These are phyloP conservation scores for Perdix hodgsoniae DNA, from an alignment of 2,797 vertebrate species.

Conservation along the genomic window DNA sequence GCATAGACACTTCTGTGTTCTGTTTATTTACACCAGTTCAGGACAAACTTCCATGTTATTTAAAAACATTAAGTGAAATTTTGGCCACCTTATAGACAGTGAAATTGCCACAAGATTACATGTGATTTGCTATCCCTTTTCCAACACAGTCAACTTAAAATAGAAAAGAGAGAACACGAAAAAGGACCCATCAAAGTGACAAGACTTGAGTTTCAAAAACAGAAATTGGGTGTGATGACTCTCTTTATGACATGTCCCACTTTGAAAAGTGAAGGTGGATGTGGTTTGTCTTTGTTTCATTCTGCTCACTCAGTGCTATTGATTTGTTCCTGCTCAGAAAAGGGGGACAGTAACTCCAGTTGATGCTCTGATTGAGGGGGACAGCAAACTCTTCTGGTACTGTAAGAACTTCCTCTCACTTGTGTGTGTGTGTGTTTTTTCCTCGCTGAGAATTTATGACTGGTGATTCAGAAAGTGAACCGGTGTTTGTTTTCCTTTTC, in stretches of 20 bases:
- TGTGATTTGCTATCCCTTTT: background rate
- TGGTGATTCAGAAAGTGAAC: constrained; percentile 32
- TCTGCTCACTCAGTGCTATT: fast-evolving
- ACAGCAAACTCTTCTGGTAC: background rate
- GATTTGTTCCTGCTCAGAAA: background rate
- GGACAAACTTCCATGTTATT: background rate
- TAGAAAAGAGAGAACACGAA: background rate
- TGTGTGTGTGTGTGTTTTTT: background rate
- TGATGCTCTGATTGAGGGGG: fast-evolving
- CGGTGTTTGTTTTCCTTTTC: constrained; percentile 65
- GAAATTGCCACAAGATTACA: fast-evolving
- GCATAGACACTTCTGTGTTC: background rate
- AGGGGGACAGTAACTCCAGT: background rate
- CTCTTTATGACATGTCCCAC: background rate
- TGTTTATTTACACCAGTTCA: background rate
- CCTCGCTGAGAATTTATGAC: constrained; percentile 26
- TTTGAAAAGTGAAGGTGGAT: background rate
- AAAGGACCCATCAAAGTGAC: background rate
- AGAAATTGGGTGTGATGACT: background rate
- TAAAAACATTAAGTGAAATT: background rate
- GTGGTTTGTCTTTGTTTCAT: background rate
- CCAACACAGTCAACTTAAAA: background rate
- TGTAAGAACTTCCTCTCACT: background rate
- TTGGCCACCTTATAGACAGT: background rate
- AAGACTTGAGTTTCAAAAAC: background rate